These are phyloP conservation scores for Odontocolon sp. DNA, from an alignment of 2,888 invertebrate species.

Conservation along the genomic window DNA sequence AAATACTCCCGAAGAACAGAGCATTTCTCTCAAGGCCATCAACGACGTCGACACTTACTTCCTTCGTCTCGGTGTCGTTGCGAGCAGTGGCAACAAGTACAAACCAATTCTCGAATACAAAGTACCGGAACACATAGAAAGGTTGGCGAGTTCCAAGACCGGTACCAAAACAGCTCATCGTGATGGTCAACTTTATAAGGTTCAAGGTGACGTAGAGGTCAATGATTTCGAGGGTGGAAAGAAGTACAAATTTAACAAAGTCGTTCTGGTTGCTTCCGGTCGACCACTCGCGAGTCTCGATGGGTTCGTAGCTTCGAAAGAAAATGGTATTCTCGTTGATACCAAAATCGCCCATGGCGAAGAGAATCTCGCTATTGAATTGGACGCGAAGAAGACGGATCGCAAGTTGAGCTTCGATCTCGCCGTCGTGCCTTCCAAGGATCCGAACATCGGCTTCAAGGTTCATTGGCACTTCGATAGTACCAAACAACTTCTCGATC, in stretches of 20 bases:
- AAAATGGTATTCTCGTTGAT: slow-evolving; percentile 81
- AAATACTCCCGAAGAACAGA: slow-evolving; percentile 84
- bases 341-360: slow-evolving; percentile 82
- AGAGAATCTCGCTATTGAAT: slow-evolving; percentile 80
- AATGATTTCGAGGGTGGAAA: slow-evolving; percentile 79
- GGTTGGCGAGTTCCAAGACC: slow-evolving; percentile 66
- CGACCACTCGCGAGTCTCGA: slow-evolving; percentile 81
- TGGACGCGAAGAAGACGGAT: slow-evolving; percentile 80
- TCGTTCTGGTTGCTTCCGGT: slow-evolving; percentile 81
- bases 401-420: slow-evolving; percentile 81
- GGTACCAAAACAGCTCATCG: slow-evolving; percentile 60
- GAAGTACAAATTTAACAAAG: slow-evolving; percentile 84
- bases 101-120: slow-evolving; percentile 87
- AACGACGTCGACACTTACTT: slow-evolving; percentile 84
- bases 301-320: slow-evolving; percentile 82
- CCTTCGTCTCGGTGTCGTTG: slow-evolving; percentile 85
- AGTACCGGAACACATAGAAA: slow-evolving; percentile 83
- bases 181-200: slow-evolving; percentile 79
- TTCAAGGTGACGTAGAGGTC: slow-evolving; percentile 83
- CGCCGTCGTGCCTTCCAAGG: slow-evolving; percentile 83
- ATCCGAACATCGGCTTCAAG: slow-evolving; percentile 84
- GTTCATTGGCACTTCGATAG: slow-evolving; percentile 83
- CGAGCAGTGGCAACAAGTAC: slow-evolving; percentile 85
- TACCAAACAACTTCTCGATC: slow-evolving; percentile 76
- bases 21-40: slow-evolving; percentile 83